Conservation (phyloP, 2,113 vertebrate species). For the Mohoua ochrocephala region DNA sequence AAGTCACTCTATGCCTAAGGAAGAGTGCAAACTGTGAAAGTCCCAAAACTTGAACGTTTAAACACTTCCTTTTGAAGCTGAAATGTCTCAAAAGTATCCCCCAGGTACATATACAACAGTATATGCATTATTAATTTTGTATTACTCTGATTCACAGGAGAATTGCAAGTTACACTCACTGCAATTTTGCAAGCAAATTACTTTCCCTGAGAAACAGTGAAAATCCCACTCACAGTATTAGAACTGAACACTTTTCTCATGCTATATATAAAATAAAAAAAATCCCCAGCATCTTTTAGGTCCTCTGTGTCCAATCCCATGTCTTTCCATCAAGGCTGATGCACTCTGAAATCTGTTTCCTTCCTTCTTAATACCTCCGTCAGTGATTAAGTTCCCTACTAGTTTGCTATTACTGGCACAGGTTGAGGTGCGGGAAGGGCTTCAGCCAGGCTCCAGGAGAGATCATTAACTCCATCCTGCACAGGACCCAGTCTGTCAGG, state of each 20-base stretch:
- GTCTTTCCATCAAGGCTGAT: background rate
- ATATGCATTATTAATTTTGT: background rate
- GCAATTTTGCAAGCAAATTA: background rate
- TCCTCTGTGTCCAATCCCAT: background rate
- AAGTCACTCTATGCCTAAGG: background rate
- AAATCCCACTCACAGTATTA: background rate
- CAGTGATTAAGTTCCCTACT: background rate
- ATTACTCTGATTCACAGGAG: background rate
- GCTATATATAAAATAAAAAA: background rate
- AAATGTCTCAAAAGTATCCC: background rate
- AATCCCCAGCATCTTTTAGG: background rate
- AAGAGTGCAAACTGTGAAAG: background rate
- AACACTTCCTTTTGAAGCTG: background rate
- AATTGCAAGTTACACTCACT: background rate
- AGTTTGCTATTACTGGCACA: conserved; percentile 23
- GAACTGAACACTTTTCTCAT: background rate
- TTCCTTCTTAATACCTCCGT: background rate
- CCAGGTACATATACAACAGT: background rate
- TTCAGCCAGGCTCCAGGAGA: background rate
- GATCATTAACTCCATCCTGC: background rate
- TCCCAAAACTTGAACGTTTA: background rate
- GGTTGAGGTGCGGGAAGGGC: background rate
- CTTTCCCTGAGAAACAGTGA: background rate
- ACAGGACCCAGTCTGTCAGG: background rate
- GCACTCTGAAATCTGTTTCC: background rate